phyloP scores from a whole-genome alignment of 2,113 vertebrate genomes.

The Cryptomyrus ogoouensis region DNA sequence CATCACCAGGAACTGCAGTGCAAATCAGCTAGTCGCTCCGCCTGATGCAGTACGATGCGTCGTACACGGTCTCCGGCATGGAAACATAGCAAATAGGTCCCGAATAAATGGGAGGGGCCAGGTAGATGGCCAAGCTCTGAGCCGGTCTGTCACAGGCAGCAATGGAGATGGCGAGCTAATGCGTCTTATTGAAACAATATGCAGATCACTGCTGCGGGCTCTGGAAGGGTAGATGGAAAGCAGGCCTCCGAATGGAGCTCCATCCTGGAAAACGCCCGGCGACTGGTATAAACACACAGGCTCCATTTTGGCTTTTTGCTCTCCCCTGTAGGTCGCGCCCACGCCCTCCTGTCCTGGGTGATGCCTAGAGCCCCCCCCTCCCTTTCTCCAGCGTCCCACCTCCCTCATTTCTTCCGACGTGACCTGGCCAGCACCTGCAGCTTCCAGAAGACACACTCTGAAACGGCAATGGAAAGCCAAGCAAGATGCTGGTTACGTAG shows the following conservation, averaged over 20 bases:
- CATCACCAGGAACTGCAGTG: background rate
- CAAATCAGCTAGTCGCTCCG: background rate
- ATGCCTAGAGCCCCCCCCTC: background rate
- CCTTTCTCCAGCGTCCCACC: background rate
- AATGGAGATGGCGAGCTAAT: background rate
- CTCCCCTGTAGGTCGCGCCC: background rate
- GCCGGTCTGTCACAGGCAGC: background rate
- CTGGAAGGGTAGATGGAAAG: background rate
- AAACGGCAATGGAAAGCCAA: background rate
- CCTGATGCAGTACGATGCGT: background rate
- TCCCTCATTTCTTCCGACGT: background rate
- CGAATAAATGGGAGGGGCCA: background rate
- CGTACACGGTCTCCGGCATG: background rate
- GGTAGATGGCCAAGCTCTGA: background rate
- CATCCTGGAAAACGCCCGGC: background rate
- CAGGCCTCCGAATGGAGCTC: background rate
- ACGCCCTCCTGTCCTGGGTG: background rate
- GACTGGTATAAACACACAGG: background rate
- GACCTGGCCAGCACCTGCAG: background rate
- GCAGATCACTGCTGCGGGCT: too few species aligned
- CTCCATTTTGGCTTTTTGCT: background rate
- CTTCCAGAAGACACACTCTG: background rate
- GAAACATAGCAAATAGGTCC: background rate
- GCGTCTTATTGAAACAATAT: background rate
- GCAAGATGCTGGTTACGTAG: background rate